Conservation (phyloP, 2,113 vertebrate genomes). For the Petaurus breviceps region DNA sequence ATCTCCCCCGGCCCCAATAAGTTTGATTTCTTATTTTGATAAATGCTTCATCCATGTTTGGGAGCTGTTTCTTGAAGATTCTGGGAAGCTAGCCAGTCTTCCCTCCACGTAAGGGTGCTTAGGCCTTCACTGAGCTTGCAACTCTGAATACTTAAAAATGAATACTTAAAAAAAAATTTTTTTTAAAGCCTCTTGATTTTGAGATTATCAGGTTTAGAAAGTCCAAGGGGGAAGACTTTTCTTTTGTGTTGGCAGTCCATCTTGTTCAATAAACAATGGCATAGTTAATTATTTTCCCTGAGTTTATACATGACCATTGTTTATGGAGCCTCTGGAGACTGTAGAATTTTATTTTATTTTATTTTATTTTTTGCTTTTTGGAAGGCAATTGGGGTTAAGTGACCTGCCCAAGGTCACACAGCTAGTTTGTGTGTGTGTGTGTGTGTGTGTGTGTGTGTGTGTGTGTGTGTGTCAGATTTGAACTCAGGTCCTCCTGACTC, state of each 20-base stretch:
- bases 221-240: not conserved
- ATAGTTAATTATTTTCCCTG: not conserved
- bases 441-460: too few relatives aligned
- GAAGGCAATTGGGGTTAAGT: too few relatives aligned
- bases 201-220: not conserved
- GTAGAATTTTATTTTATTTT: too few relatives aligned
- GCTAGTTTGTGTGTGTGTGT: too few relatives aligned
- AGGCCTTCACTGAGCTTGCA: not conserved
- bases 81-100: not conserved
- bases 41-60: not conserved
- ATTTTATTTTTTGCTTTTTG: too few relatives aligned
- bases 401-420: too few relatives aligned
- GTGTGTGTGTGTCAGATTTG: too few relatives aligned
- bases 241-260: not conserved
- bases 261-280: not conserved
- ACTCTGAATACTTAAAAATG: not conserved
- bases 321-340: not conserved
- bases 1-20: not conserved
- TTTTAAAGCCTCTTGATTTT: not conserved
- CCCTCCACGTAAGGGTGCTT: not conserved
- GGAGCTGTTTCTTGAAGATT: not conserved
- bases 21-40: not conserved
- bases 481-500: too few relatives aligned
- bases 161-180: not conserved
- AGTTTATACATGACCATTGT: not conserved